Evolutionary conservation across 64 coral and sea anemone genomes (phyloP).

Genomic region (Trachythela sp.): DNA sequence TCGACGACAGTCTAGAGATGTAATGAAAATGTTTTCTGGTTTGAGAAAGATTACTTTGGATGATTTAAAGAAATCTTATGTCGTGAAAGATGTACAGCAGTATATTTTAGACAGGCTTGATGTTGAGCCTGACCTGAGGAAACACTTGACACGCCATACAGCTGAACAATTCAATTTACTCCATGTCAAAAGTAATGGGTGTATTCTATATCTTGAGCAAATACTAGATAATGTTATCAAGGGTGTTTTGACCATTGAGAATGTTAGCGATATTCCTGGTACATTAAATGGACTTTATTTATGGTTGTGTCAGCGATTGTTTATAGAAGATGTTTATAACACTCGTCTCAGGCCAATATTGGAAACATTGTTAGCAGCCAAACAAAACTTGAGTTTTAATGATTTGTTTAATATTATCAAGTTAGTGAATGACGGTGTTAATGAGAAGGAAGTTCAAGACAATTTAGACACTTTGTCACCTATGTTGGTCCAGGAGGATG

Average conservation of each 20-base stretch:
- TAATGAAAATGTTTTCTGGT: slow-evolving; percentile 96
- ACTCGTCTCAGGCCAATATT: slow-evolving; percentile 55
- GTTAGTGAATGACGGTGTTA: background rate
- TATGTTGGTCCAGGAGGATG: slow-evolving; percentile 50
- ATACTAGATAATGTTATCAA: slow-evolving; percentile 75
- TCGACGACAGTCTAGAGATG: slow-evolving; percentile 89
- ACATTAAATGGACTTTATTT: slow-evolving; percentile 84
- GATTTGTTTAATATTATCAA: background rate
- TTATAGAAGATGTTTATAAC: slow-evolving; percentile 71
- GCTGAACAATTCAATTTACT: slow-evolving; percentile 94
- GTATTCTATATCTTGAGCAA: slow-evolving; percentile 92
- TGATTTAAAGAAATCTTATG: slow-evolving; percentile 90
- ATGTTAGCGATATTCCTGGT: slow-evolving; percentile 82
- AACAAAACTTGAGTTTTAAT: slow-evolving; percentile 56
- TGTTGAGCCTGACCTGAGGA: slow-evolving; percentile 64
- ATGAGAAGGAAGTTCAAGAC: slow-evolving; percentile 48
- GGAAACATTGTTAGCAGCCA: slow-evolving; percentile 83
- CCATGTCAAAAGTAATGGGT: slow-evolving; percentile 97
- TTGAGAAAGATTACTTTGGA: slow-evolving; percentile 94
- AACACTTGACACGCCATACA: slow-evolving; percentile 77
- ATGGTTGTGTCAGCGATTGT: slow-evolving; percentile 87
- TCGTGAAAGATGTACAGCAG: slow-evolving; percentile 89
- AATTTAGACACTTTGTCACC: slow-evolving; percentile 62
- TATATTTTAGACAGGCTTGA: slow-evolving; percentile 94
- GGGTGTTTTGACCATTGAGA: slow-evolving; percentile 76